Evolutionary conservation across 2,113 vertebrate genomes (phyloP).

Genomic region (Aix galericulata): DNA sequence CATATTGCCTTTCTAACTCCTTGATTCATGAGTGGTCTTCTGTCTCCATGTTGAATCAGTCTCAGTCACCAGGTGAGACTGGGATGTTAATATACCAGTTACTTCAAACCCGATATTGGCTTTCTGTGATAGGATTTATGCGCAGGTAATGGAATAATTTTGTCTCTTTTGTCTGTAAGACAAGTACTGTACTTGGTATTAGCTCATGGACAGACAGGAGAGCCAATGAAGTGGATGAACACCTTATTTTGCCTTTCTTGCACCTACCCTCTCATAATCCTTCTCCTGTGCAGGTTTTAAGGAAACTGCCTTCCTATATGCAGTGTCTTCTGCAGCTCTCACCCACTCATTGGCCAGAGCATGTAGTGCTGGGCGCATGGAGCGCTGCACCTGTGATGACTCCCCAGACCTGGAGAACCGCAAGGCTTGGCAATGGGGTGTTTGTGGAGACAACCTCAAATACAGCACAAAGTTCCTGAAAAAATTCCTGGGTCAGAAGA

Average conservation of each 20-base stretch:
- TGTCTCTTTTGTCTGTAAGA: background rate
- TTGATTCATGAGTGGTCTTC: background rate
- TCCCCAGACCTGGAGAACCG: constrained; percentile 94
- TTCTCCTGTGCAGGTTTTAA: constrained; percentile 85
- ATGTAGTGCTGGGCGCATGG: constrained; percentile 96
- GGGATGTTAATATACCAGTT: background rate
- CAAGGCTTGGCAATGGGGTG: constrained; percentile 97
- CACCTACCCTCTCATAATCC: background rate
- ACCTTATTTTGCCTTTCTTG: background rate
- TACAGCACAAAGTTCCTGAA: constrained; percentile 97
- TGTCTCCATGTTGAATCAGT: background rate
- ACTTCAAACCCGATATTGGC: background rate
- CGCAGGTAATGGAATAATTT: background rate
- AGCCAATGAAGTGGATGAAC: background rate
- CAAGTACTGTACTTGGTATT: background rate
- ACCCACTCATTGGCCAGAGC: constrained; percentile 94
- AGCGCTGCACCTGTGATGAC: constrained; percentile 97
- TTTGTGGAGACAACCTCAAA: constrained; percentile 97
- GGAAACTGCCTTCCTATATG: constrained; percentile 94
- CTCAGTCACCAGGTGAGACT: background rate
- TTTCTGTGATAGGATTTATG: fast-evolving
- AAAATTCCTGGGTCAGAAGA: constrained; percentile 93
- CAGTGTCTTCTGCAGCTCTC: constrained; percentile 90
- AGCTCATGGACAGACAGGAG: background rate
- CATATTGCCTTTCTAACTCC: background rate